Base-by-base conservation (phyloP, 1,140 invertebrate genomes). In the Leguminivora glycinivorella region DNA sequence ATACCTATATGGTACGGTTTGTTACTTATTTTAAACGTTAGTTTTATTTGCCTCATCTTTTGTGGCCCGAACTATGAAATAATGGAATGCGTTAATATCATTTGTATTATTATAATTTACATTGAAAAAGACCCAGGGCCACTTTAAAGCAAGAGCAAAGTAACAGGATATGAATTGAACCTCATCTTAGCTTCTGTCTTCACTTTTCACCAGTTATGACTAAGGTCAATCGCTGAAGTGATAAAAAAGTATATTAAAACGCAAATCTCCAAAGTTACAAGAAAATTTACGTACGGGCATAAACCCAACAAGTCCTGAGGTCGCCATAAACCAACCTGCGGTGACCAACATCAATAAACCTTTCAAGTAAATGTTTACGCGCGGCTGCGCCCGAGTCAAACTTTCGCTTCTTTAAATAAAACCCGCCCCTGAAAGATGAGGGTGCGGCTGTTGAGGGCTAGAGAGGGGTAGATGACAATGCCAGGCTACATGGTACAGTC, bases 341-440 rank as follows among this genome's bases (percentile, higher is more conserved):
- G 75, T 80, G 72, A 77, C 76, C 72, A 78, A 81, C 77, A 77
- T 75, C 72, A 77, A 80, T 84, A 82, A 83, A 84, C 75, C 79
- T 83, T 81, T 79, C 77, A 74, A 81, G 78, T 80, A 80, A 84
- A 82, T 82, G 80, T 83, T 84, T 84, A 84, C 81, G 83, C 77
- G 72, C 75, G 81, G 74, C 75, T 72, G 76, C 78, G 63, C 72
- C 68, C 75, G 78, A 69, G 75, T 68, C 75, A 71, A 80, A 79
- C 74, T 79, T 78, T 73, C 72, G 63, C 72, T 77, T 80, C 80
- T 82, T 82, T 82, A 80, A 80, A 82, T 78, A 79, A 80, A 82
- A 80, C 74, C 24, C 56, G 56, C 24, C 72, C 72, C 38, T 71
- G 24, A 77, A 73, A 74, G 72, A 75, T 75, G 77, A 75, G 74